Conservation (phyloP, 2,888 invertebrate species). For the Synanthedon andrenaeformis region DNA sequence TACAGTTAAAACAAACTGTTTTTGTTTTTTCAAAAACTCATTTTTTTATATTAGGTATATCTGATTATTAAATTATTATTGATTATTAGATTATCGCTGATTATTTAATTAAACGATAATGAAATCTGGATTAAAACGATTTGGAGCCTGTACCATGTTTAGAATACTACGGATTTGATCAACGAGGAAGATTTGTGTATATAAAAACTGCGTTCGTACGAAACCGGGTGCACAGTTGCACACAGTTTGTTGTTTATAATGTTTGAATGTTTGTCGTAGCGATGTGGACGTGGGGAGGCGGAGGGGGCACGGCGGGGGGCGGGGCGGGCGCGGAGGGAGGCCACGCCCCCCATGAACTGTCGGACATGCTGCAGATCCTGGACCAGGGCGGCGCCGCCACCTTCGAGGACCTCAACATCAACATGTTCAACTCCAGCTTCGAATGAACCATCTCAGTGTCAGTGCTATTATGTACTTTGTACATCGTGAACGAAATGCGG, state of each 20-base stretch:
- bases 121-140: no score
- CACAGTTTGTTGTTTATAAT: neutral
- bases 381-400: constrained; percentile 85
- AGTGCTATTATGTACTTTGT: no score
- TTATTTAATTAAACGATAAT: no score
- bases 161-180: no score
- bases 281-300: constrained; percentile 81
- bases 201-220: no score
- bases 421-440: constrained; percentile 85
- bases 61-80: no score
- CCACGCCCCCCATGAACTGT: constrained; percentile 79
- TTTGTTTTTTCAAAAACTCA: no score
- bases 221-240: neutral
- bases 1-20: no score
- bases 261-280: constrained; percentile 45
- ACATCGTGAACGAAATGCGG: neutral
- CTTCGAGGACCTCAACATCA: constrained; percentile 89
- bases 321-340: constrained; percentile 28
- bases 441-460: constrained; percentile 25
- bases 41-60: no score
- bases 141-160: no score
- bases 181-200: no score
- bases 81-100: no score
- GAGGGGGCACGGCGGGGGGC: constrained; percentile 32
- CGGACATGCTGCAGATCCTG: constrained; percentile 93